Conservation (phyloP, 2,113 vertebrate species). For the Alectura lathami region DNA sequence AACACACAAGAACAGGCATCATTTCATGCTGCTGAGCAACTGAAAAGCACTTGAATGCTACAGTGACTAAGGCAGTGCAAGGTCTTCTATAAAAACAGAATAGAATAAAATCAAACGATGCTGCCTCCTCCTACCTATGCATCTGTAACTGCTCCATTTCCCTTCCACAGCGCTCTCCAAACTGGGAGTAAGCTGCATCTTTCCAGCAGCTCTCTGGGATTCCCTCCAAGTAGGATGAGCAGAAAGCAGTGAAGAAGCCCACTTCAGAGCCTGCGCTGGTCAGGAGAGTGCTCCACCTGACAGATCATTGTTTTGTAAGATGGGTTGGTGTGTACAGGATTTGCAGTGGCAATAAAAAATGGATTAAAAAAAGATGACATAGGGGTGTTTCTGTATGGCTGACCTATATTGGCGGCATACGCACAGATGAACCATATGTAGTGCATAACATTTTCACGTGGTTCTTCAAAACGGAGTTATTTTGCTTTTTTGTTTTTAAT, state of each 20-base stretch:
- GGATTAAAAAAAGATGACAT: neutral
- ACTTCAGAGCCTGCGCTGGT: neutral
- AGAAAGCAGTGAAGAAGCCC: neutral
- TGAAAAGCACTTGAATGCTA: neutral
- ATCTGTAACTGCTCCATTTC: neutral
- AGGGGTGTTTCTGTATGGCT: neutral
- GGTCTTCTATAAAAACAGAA: neutral
- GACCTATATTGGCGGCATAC: neutral
- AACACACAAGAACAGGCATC: neutral
- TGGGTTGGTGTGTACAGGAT: rapidly evolving
- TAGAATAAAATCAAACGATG: neutral
- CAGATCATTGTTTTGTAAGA: neutral
- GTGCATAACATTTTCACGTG: neutral
- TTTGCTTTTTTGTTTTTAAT: neutral
- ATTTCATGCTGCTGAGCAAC: neutral
- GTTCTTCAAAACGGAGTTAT: neutral
- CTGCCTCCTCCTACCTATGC: neutral
- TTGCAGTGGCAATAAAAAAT: neutral
- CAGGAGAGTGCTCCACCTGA: neutral
- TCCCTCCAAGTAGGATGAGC: rapidly evolving
- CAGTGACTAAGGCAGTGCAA: neutral
- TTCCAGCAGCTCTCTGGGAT: neutral
- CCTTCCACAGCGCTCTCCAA: neutral
- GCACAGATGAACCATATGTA: neutral
- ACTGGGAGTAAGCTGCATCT: neutral